Conservation (phyloP, 2,888 invertebrate species). For the Cremastobaeus sp. region DNA sequence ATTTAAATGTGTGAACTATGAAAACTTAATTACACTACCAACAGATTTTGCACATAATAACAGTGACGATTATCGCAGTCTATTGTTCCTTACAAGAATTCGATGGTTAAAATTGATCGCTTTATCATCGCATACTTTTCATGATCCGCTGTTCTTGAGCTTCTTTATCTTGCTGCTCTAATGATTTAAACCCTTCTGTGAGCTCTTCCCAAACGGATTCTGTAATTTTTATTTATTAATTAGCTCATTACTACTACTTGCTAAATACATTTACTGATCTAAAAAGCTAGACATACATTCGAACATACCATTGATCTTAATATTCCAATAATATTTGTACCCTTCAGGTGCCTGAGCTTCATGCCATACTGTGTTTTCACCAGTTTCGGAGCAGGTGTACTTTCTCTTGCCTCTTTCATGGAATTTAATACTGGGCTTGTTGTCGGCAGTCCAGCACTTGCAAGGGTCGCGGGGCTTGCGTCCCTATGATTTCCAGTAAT, state of each 20-base stretch:
- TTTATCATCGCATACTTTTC: constrained; percentile 53
- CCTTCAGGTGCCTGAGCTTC: constrained; percentile 89
- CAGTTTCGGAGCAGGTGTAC: constrained; percentile 47
- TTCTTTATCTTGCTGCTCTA: constrained; percentile 82
- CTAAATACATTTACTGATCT: background rate
- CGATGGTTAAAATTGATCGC: constrained; percentile 2
- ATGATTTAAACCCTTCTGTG: constrained; percentile 84
- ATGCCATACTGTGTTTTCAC: constrained; percentile 85
- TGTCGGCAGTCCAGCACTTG: constrained; percentile 99
- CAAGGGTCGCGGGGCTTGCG: constrained; percentile 98
- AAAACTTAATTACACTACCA: constrained; percentile 52
- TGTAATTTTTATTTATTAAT: constrained; percentile 74
- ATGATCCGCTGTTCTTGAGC: constrained; percentile 79
- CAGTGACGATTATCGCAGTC: constrained; percentile 45
- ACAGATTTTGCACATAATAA: constrained; percentile 47
- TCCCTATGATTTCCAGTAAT: constrained; percentile 97
- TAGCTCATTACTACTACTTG: background rate
- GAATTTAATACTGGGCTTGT: constrained; percentile 96
- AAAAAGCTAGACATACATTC: background rate
- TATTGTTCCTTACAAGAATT: constrained; percentile 30
- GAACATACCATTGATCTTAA: constrained; percentile 86
- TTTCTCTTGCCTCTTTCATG: constrained; percentile 85
- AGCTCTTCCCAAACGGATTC: constrained; percentile 89
- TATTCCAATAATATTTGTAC: constrained; percentile 91
- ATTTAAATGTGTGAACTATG: constrained; percentile 41